Percentiles rank a stretch among this genome's conserved stretches.
Conservation (phyloP, 2,888 invertebrate genomes). For the Oscheius myriophilus region DNA sequence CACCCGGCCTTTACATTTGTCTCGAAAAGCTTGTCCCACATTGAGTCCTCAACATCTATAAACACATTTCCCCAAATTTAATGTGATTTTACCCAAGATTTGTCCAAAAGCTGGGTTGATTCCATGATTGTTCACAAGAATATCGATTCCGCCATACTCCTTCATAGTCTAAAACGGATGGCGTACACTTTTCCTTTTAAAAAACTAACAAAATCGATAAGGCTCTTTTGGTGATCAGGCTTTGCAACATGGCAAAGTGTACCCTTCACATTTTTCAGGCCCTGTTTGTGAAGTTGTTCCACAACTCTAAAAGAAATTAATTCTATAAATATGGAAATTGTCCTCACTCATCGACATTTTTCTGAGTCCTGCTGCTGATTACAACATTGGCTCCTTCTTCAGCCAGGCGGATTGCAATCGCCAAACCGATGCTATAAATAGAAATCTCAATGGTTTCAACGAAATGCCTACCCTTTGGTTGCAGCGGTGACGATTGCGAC, state of each 20-base stretch:
- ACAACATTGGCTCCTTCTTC: constrained; percentile 90
- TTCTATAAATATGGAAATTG: background rate
- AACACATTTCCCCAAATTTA: background rate
- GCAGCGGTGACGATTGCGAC: constrained; percentile 69
- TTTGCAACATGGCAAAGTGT: constrained; percentile 90
- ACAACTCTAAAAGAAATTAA: constrained; percentile 76
- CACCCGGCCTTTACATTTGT: constrained; percentile 90
- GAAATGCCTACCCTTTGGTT: constrained; percentile 57
- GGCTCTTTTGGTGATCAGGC: constrained; percentile 80
- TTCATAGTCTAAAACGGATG: constrained; percentile 51
- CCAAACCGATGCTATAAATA: constrained; percentile 80
- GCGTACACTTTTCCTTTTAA: background rate
- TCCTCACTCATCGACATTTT: constrained; percentile 80
- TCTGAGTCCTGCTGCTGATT: constrained; percentile 87
- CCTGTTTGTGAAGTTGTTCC: constrained; percentile 78
- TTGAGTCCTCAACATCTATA: constrained; percentile 76
- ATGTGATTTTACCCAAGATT: constrained; percentile 77
- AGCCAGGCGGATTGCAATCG: constrained; percentile 87
- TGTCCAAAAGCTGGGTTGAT: constrained; percentile 86
- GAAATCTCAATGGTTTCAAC: background rate
- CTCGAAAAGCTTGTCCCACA: constrained; percentile 94
- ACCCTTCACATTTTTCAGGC: constrained; percentile 78
- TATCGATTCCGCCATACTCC: constrained; percentile 76
- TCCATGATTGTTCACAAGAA: constrained; percentile 94
- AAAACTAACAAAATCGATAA: constrained; percentile 75